A percentile compares a stretch with the other conserved stretches of the same genome.
These are phyloP conservation scores for Clarias batrachus DNA, from an alignment of 2,113 vertebrate genomes.

Conservation along the genomic window DNA sequence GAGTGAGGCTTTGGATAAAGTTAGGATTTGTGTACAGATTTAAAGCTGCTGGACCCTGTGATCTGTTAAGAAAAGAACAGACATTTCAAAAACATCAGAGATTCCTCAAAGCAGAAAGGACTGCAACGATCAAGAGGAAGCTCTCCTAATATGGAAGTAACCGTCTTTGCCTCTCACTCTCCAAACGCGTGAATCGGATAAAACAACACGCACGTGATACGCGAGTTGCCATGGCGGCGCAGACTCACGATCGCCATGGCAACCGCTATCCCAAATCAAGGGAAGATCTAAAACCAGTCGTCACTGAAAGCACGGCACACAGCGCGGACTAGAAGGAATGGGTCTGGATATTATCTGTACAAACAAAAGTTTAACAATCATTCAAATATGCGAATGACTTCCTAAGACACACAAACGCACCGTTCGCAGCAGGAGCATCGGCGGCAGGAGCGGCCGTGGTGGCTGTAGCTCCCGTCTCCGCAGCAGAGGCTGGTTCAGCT, in stretches of 20 bases:
- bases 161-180: neutral
- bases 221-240: slow-evolving; percentile 28
- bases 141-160: neutral
- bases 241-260: slow-evolving; percentile 41
- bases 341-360: neutral
- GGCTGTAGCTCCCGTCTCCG: slow-evolving; percentile 82
- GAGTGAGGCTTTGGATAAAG: neutral
- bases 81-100: neutral
- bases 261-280: slow-evolving; percentile 45
- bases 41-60: neutral
- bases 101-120: neutral
- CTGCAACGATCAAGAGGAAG: neutral
- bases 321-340: neutral
- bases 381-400: neutral
- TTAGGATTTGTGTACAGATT: neutral
- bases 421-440: slow-evolving; percentile 83
- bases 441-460: slow-evolving; percentile 81
- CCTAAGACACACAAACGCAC: slow-evolving; percentile 72
- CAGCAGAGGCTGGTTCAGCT: slow-evolving; percentile 80
- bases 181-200: no score
- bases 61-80: neutral
- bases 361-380: neutral
- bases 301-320: neutral
- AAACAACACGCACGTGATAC: neutral
- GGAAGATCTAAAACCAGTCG: neutral